A percentile compares a stretch with the other conserved stretches of the same genome.
Evolutionary conservation across 2,797 vertebrate genomes (phyloP).

Genomic region (Liparis tanakae): DNA sequence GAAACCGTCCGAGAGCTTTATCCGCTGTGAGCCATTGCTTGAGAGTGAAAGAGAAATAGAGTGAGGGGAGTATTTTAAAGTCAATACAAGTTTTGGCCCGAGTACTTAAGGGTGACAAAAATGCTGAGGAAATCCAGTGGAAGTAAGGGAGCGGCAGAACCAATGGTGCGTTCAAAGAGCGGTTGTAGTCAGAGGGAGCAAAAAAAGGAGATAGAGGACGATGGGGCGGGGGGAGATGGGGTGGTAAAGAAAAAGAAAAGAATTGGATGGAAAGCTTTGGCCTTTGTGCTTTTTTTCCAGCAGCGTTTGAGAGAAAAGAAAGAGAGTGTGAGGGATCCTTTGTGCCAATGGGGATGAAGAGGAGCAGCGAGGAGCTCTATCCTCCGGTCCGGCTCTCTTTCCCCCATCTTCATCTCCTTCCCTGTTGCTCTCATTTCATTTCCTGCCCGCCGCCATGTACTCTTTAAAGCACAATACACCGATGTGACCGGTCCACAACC

Average conservation of each 20-base stretch:
- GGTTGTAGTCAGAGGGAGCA: conserved; percentile 12
- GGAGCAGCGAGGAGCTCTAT: conserved; percentile 18
- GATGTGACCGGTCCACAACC: conserved; percentile 18
- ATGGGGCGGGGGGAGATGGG: conserved; percentile 2
- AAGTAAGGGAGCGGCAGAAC: conserved; percentile 22
- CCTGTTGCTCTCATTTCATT: conserved; percentile 22
- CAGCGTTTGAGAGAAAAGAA: background rate
- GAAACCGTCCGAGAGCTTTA: conserved; percentile 36
- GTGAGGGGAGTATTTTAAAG: conserved; percentile 16
- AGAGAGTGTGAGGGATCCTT: conserved; percentile 24
- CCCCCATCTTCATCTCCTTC: conserved; percentile 3
- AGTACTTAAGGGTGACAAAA: conserved; percentile 17
- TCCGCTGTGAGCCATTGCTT: conserved; percentile 27
- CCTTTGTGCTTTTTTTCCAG: conserved; percentile 23
- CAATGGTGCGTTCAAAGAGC: conserved; percentile 32
- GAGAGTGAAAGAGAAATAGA: conserved; percentile 1
- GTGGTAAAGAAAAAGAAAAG: background rate
- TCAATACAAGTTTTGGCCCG: conserved; percentile 29
- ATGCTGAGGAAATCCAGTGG: conserved; percentile 8
- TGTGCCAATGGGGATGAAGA: conserved; percentile 12
- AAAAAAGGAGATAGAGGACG: conserved; percentile 4
- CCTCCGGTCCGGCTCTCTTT: conserved; percentile 14
- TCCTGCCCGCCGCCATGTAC: conserved; percentile 10
- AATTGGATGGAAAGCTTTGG: conserved; percentile 13
- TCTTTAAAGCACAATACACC: conserved; percentile 2